Evolutionary conservation across 2,888 invertebrate genomes (phyloP), one percentile per base, ranked within the genome.

Genomic region (Clivina fossor): DNA sequence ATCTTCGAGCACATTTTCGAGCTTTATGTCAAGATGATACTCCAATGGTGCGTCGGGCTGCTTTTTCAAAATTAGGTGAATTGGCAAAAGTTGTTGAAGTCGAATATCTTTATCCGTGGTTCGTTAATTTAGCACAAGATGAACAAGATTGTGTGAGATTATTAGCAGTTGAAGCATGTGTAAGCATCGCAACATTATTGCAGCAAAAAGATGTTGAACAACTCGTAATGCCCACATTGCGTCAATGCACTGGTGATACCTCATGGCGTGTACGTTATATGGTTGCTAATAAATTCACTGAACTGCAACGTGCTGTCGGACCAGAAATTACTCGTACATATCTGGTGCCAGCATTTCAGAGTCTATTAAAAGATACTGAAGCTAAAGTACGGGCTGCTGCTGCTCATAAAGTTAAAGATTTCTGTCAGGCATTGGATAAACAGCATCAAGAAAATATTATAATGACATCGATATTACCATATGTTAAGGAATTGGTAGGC

Each of bases 21-120:
- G 88, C 88, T 60, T 80, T 99, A 50, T 98, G 98, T 74, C 93
- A 95, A 71, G 99, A 99, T 78, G 99, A 99, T 73, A 99, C 99
- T 0, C 99, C 99, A 0, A 99, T 99, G 99, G 99, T 99, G 26
- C 88, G 98, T 8, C 85, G 99, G 62, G 97, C 99, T 3, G 98
- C 97, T 18, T 97, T 98, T 30, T 90, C 91, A 65, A 98, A 98
- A 76, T 80, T 99, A 59, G 98, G 98, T 19, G 99, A 99, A 77
- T 92, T 99, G 69, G 98, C 98, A 1, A 89, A 95, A 71, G 97
- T 94, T 35, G 93, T 98, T 3, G 98, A 99, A 71, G 83, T 91
- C 56, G 98, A 99, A 68, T 93, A 90, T 72, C 81, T 99, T 62
- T 96, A 98, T 66, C 94, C 94, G 1, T 91, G 97, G 85, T 99